Evolutionary conservation across 2,113 vertebrate genomes (phyloP).

Genomic region (Takifugu bimaculatus): DNA sequence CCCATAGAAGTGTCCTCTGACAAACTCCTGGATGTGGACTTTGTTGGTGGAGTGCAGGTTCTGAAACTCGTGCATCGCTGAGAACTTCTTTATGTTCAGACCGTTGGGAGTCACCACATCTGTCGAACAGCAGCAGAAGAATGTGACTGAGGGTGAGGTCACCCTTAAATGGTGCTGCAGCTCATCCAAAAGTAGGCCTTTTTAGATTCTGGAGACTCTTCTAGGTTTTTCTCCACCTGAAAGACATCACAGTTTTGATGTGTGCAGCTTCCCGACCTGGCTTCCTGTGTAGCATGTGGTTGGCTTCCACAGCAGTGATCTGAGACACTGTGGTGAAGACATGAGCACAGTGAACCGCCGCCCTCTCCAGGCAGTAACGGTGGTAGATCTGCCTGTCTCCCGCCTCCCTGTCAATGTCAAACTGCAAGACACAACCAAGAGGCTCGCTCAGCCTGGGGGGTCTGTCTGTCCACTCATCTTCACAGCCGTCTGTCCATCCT

Average conservation of each 20-base stretch:
- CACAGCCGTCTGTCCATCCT: no score
- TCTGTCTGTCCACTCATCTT: no score
- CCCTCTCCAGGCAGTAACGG: slow-evolving; percentile 93
- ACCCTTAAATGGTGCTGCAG: no score
- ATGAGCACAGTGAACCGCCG: slow-evolving; percentile 88
- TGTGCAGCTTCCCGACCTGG: slow-evolving; percentile 74
- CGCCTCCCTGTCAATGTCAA: slow-evolving; percentile 91
- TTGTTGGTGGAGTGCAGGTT: slow-evolving; percentile 94
- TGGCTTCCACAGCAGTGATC: slow-evolving; percentile 93
- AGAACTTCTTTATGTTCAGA: slow-evolving; percentile 96
- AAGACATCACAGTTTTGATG: no score
- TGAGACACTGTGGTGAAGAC: slow-evolving; percentile 95
- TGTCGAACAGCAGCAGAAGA: slow-evolving; percentile 60
- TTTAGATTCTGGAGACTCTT: no score
- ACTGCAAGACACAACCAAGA: slow-evolving; percentile 68
- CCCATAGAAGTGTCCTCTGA: slow-evolving; percentile 98
- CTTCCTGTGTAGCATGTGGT: slow-evolving; percentile 90
- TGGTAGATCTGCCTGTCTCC: slow-evolving; percentile 97
- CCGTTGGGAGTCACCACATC: slow-evolving; percentile 96
- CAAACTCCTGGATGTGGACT: slow-evolving; percentile 90
- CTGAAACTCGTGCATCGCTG: slow-evolving; percentile 97
- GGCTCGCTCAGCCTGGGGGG: no score
- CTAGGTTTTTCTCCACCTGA: no score
- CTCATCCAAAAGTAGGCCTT: neutral
- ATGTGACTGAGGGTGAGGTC: neutral